Evolutionary conservation across 2,888 invertebrate genomes (phyloP).

Genomic region (Bibio marci): DNA sequence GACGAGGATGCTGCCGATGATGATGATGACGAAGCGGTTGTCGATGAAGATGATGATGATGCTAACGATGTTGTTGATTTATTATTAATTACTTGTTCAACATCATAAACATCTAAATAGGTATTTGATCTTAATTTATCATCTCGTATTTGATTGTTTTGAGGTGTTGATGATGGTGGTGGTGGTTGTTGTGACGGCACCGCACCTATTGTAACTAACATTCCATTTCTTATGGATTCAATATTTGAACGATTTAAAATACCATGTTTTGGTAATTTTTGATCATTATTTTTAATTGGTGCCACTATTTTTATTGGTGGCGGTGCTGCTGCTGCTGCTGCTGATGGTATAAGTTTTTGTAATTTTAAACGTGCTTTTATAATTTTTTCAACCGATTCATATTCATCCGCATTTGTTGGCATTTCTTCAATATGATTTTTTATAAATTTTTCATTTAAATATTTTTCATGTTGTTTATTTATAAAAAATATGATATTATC

Average conservation of each 20-base stretch:
- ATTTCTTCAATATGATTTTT: neutral
- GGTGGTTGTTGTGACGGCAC: too few relatives aligned
- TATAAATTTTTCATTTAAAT: slow-evolving; percentile 2
- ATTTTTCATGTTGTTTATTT: neutral
- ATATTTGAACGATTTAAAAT: neutral
- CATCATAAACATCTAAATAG: too few relatives aligned
- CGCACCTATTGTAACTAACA: too few relatives aligned
- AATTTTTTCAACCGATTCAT: slow-evolving; percentile 5
- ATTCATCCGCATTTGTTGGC: neutral
- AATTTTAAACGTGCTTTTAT: slow-evolving; percentile 9
- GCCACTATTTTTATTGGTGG: neutral
- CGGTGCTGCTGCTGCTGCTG: neutral
- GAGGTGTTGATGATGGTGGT: too few relatives aligned
- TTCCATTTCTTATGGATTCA: too few relatives aligned
- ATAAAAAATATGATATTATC: neutral
- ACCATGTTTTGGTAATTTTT: neutral
- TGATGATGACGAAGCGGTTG: too few relatives aligned
- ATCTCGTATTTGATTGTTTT: too few relatives aligned
- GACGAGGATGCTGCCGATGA: too few relatives aligned
- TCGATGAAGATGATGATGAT: too few relatives aligned
- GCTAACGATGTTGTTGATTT: neutral
- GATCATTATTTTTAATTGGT: neutral
- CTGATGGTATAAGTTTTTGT: slow-evolving; percentile 7
- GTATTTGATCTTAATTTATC: too few relatives aligned
- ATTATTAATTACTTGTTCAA: neutral